Conservation (phyloP, 2,797 vertebrate genomes). For the Brachyalestes nurse region DNA sequence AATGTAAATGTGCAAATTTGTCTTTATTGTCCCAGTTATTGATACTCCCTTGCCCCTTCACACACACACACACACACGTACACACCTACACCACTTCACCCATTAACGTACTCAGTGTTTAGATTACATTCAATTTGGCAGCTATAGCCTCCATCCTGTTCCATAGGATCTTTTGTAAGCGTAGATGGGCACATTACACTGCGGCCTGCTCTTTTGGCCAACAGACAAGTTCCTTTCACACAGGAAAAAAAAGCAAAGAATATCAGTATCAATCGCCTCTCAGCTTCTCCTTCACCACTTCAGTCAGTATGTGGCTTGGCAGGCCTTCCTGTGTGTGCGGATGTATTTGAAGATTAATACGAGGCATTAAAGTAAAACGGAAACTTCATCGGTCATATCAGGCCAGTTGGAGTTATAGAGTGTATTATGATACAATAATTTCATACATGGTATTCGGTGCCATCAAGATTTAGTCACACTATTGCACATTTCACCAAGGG, state of each 20-base stretch:
- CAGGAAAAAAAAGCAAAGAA: slow-evolving; percentile 67
- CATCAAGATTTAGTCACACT: slow-evolving; percentile 18
- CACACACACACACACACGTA: too few relatives aligned
- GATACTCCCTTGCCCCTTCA: not conserved
- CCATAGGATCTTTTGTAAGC: slow-evolving; percentile 63
- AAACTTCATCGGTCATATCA: slow-evolving; percentile 39
- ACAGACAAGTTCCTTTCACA: slow-evolving; percentile 64
- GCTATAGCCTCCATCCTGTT: slow-evolving; percentile 66
- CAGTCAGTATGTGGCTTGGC: slow-evolving; percentile 36
- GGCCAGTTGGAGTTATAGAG: slow-evolving; percentile 12
- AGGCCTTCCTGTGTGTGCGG: slow-evolving; percentile 26
- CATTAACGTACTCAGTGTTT: slow-evolving; percentile 63
- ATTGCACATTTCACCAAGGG: not conserved
- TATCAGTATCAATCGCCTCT: slow-evolving; percentile 33
- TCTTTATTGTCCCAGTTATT: slow-evolving; percentile 22
- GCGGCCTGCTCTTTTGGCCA: slow-evolving; percentile 71
- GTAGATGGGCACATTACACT: slow-evolving; percentile 69
- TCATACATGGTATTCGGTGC: slow-evolving; percentile 9
- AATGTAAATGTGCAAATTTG: not conserved
- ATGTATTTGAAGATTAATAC: slow-evolving; percentile 45
- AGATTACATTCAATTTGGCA: slow-evolving; percentile 65
- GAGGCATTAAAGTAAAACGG: slow-evolving; percentile 22
- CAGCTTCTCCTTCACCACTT: slow-evolving; percentile 18
- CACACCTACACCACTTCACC: too few relatives aligned
- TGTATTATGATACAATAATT: slow-evolving; percentile 25